These are phyloP conservation scores for Tanytarsus gracilentus DNA, from an alignment of 2,888 invertebrate genomes.

Conservation along the genomic window DNA sequence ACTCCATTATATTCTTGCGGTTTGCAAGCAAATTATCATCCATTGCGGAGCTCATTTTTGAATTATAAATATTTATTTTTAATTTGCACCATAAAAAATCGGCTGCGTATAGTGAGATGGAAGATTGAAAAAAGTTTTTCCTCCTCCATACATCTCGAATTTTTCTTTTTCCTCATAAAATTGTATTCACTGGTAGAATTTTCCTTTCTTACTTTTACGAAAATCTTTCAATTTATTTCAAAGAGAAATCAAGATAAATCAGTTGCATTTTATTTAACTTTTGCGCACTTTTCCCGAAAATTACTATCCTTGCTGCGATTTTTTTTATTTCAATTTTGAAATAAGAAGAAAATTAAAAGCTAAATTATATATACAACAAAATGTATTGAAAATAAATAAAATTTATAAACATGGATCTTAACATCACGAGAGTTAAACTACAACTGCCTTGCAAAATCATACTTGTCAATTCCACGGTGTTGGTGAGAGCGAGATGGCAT, in stretches of 20 bases:
- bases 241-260: no score
- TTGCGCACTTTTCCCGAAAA: neutral
- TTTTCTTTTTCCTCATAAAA: neutral
- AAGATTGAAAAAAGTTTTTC: neutral
- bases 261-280: no score
- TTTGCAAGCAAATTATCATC: neutral
- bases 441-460: slow-evolving; percentile 19
- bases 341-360: slow-evolving; percentile 7
- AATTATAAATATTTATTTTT: slow-evolving; percentile 21
- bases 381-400: slow-evolving; percentile 19
- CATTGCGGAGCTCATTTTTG: slow-evolving; percentile 9
- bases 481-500: slow-evolving; percentile 1
- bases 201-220: neutral
- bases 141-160: no score
- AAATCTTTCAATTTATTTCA: no score
- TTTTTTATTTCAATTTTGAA: neutral
- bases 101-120: neutral
- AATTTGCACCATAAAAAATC: slow-evolving; percentile 8
- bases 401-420: slow-evolving; percentile 28
- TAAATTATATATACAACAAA: slow-evolving; percentile 13
- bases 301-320: neutral
- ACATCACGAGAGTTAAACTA: slow-evolving; percentile 29
- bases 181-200: neutral
- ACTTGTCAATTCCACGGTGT: neutral
- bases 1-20: neutral